Evolutionary conservation across 2,113 vertebrate species (phyloP).

Genomic region (Barnardius zonarius): DNA sequence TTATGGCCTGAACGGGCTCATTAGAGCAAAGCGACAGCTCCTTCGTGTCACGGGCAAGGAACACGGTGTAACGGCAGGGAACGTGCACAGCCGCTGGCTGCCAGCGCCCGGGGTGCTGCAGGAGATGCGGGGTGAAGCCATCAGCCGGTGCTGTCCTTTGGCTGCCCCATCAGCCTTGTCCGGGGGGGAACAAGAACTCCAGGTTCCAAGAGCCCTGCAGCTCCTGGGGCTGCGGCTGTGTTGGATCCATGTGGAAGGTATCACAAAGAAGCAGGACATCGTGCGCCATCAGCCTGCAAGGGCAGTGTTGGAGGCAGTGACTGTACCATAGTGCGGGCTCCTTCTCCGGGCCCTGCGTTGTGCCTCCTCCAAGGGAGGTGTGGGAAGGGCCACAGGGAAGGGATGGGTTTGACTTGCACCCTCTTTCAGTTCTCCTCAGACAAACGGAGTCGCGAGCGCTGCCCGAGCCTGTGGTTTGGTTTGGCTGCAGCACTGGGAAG

Average conservation of each 20-base stretch:
- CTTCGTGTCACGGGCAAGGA: neutral
- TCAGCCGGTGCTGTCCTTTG: neutral
- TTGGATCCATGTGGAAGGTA: neutral
- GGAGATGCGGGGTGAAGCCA: neutral
- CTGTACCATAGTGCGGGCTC: fast-evolving
- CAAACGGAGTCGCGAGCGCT: neutral
- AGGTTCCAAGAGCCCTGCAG: neutral
- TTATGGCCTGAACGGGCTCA: slow-evolving; percentile 1
- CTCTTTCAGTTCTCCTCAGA: neutral
- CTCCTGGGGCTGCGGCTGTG: neutral
- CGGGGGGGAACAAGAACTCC: neutral
- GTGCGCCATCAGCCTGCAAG: neutral
- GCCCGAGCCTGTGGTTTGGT: neutral
- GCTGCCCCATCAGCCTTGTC: neutral
- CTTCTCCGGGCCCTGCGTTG: neutral
- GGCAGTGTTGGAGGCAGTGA: fast-evolving
- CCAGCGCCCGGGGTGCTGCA: fast-evolving
- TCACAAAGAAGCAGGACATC: fast-evolving
- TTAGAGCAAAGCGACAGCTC: neutral
- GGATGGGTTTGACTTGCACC: neutral
- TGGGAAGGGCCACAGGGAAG: neutral
- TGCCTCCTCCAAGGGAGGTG: neutral
- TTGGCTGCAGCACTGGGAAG: neutral
- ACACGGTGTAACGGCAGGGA: neutral
- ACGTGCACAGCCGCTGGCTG: neutral